phyloP scores from a whole-genome alignment of 1,140 invertebrate genomes.

The Drosophila sp. region DNA sequence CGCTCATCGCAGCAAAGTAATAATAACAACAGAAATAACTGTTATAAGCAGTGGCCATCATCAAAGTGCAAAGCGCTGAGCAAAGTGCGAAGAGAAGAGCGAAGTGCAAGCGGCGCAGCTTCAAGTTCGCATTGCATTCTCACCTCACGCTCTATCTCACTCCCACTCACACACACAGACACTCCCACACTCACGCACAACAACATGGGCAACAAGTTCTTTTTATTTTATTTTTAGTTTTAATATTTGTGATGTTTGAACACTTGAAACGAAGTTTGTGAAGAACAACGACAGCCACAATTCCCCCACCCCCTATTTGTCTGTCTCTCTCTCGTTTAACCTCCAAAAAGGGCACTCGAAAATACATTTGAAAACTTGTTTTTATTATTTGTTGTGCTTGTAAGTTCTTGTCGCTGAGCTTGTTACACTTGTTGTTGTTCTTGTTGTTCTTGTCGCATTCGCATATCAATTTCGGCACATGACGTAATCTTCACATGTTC shows the following conservation, averaged over 20 bases:
- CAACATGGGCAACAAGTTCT: slow-evolving; percentile 56
- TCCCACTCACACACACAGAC: neutral
- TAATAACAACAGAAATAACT: slow-evolving; percentile 8
- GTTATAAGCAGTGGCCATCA: slow-evolving; percentile 8
- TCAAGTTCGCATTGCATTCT: slow-evolving; percentile 31
- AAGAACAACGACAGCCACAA: slow-evolving; percentile 38
- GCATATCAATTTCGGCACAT: slow-evolving; percentile 82
- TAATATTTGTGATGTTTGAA: slow-evolving; percentile 12
- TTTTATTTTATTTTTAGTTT: slow-evolving; percentile 11
- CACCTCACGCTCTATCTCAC: slow-evolving; percentile 6
- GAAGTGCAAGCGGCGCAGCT: slow-evolving; percentile 7
- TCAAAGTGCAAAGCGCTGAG: neutral
- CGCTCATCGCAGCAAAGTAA: slow-evolving; percentile 56
- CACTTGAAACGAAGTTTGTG: slow-evolving; percentile 37
- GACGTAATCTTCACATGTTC: slow-evolving; percentile 81
- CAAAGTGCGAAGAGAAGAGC: slow-evolving; percentile 8
- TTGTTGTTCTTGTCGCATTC: slow-evolving; percentile 55
- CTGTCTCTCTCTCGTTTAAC: neutral
- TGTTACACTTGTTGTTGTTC: slow-evolving; percentile 57
- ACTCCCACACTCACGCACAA: neutral
- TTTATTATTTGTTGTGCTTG: slow-evolving; percentile 43
- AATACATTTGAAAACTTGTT: slow-evolving; percentile 44
- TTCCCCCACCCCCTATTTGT: neutral
- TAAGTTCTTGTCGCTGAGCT: slow-evolving; percentile 53
- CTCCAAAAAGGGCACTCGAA: slow-evolving; percentile 14